Evolutionary conservation across 1,140 invertebrate genomes (phyloP), one percentile per base, ranked within the genome.

Genomic region (Trinorchestia longiramus): DNA sequence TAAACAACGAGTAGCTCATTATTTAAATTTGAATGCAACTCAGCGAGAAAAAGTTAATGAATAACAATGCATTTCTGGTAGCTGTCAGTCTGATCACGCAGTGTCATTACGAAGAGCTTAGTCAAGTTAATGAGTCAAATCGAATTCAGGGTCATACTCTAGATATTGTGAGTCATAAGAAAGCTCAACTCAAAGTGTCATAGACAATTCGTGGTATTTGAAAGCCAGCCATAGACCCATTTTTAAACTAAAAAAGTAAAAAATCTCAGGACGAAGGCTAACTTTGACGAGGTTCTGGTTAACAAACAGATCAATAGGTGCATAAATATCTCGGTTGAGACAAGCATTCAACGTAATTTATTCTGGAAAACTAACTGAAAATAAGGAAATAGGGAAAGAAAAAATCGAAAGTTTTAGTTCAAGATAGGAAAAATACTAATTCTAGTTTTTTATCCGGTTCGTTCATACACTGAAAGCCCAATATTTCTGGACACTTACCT

Each of bases 401-500:
- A 77, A 77, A 77, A 77, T 77, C 62, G 28, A 11, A 77, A 19
- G 15, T 36, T 77, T 36, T 19, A 77, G 47, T 53, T 53, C 28
- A 77, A 36, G 15, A 53, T 77, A 77, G 36, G 28, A 77, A 77
- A 77, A 77, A 77, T 28, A 77, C 36, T 36, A 23, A 77, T 6
- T 8, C 6, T 53, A 77, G 15, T 77, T 77, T 53, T 53, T 15
- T 77, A 77, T 36, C 62, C 1, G 62, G 28, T 3, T 77, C 62
- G 62, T 77, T 77, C 1, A 15, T 77, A 3, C 28, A 23, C 62
- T 77, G 28, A 77, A 77, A 23, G 8, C 15, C 11, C 15, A 77
- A 90, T 43, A 90, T n/a, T 40, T 0, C 42, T 43, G 41, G 40
- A 44, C 15, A 43, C 96, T 95, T 47, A 96, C 96, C 96, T 97